Base-by-base conservation (phyloP, 2,113 vertebrate species). In the Grallaria varia region DNA sequence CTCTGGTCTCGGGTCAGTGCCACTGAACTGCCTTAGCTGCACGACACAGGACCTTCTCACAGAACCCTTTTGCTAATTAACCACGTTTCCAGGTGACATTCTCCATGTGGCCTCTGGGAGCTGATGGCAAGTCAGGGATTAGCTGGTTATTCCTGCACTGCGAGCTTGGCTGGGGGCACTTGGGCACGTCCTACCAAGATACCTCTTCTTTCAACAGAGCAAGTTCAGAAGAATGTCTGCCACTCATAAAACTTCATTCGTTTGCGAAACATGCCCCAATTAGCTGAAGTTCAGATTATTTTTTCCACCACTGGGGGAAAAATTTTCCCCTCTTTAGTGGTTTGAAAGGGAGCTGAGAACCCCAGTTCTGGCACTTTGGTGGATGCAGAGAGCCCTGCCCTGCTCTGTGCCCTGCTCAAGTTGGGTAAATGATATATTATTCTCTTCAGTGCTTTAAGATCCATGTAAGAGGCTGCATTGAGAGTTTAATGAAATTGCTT, bases 1-100 rank as follows among this genome's bases (percentile, higher is more conserved):
- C 31, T 39, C 37, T 5, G 3, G 5, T 4, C 30, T 83, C 0
- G 8, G 79, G 44, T 31, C 22, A 23, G 2, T 35, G 37, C 13
- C 9, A 6, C 27, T 39, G 50, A 58, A 39, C 56, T 40, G 71
- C 35, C 45, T 66, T 4, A 9, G 12, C 13, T 64, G 31, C 14
- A 8, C 35, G 25, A 80, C 37, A 62, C 19, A 55, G 50, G 33
- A 45, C 22, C 17, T 76, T 64, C 49, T 39, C 53, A 12, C 2
- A 0, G 9, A 67, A 24, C 28, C 44, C 0, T 63, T 83, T 53
- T 49, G 28, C 22, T 72, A 50, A 28, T 55, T 84, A 68, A 44
- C 15, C 0, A 0, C 30, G 19, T 71, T 92, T 81, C 10, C 28
- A 44, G 73, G 2, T 47, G 16, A 58, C 25, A 12, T 4, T 71